These are phyloP conservation scores for Thamnophis sirtalis DNA, from an alignment of 2,113 vertebrate species.

Conservation along the genomic window DNA sequence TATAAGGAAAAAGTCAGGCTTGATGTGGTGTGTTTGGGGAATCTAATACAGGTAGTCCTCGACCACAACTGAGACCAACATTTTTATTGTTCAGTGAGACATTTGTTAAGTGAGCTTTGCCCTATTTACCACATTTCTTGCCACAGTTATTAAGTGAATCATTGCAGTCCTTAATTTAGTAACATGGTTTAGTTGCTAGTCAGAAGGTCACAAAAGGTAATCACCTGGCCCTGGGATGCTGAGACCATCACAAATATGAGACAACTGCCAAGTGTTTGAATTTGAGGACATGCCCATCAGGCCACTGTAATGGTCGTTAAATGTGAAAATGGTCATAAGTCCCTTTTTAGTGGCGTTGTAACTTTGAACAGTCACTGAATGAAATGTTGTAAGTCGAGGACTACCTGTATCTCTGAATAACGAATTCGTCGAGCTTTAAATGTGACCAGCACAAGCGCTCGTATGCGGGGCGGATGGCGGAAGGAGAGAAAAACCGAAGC, in stretches of 20 bases:
- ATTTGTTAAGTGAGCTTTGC: neutral
- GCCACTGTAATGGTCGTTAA: neutral
- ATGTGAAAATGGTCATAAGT: too few species aligned
- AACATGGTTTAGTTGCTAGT: neutral
- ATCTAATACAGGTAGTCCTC: too few species aligned
- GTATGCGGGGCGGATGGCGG: neutral
- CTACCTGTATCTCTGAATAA: neutral
- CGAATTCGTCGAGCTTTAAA: neutral
- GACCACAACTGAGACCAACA: neutral
- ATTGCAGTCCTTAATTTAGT: neutral
- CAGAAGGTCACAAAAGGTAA: neutral
- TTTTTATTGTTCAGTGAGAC: neutral
- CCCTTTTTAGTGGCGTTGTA: neutral
- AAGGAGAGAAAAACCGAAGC: neutral
- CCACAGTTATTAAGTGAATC: neutral
- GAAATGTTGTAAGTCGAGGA: neutral
- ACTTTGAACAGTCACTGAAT: neutral
- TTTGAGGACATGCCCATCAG: neutral
- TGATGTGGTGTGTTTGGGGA: too few species aligned
- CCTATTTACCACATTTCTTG: neutral
- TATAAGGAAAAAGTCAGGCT: neutral
- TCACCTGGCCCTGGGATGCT: neutral
- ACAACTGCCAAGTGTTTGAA: neutral
- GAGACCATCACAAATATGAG: neutral
- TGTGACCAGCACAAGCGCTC: neutral